Evolutionary conservation across 92 coral and sea anemone genomes (phyloP), one percentile per base, ranked within the genome.

Genomic region (Pocillopora meandrina): DNA sequence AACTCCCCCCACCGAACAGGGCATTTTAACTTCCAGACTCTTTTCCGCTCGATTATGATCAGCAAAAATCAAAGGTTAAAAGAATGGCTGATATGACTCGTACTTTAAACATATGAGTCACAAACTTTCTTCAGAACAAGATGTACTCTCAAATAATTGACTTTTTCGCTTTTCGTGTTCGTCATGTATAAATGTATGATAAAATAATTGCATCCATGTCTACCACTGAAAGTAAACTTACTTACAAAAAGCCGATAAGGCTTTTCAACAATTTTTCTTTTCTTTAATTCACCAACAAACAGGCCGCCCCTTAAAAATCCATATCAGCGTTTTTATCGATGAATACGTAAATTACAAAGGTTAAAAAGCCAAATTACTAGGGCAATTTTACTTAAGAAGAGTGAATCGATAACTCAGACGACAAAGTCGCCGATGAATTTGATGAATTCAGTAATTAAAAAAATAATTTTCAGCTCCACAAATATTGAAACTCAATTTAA

Each of bases 291-390:
- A 23, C 66, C 16, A 47, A 14, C 79, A 57, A 75, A 57, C 15
- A 60, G 65, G 63, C 64, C 79, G 65, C 74, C 56, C 52, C 79
- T 59, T 13, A 31, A 75, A 26, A 75, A 16, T 49, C 33, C 66
- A 6, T 33, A 56, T 26, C 56, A 26, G 21, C 74, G 10, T 71
- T 19, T 47, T 56, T 74, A 21, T 55, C 56, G 56, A 74, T 56
- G n/a, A 55, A 74, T 47, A 17, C 74, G 80, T 34, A 78, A 64
- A 64, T 36, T 64, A 65, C 19, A 78, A 78, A 78, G 82, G 72
- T 63, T 47, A 64, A 42, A 42, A 42, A 78, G 80, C 18, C 23
- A 60, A 76, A 76, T 31, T 34, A 33, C 56, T 15, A n/a, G 1
- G 17, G 68, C 80, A 76, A 76, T 33, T 75, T 23, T 26, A 23